Evolutionary conservation across 2,113 vertebrate species (phyloP).

Genomic region (Eira barbara): DNA sequence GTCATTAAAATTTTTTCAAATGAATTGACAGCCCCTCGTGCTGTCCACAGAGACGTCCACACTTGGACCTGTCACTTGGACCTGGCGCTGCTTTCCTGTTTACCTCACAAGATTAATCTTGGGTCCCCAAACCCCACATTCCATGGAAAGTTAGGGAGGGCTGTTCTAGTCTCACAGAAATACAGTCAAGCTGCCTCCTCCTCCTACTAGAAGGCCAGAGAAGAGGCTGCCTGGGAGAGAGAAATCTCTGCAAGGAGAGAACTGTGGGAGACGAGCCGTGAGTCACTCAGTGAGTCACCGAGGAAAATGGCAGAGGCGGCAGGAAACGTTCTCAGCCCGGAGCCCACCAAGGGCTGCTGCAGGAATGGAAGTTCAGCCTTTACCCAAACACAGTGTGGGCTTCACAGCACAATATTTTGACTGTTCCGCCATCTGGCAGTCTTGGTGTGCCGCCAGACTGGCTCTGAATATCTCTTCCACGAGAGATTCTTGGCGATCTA

Average conservation of each 20-base stretch:
- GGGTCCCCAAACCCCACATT: not conserved
- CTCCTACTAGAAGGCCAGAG: not conserved
- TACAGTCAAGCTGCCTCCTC: not conserved
- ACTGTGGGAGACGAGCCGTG: not conserved
- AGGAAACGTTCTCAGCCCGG: not conserved
- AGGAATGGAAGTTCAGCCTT: not conserved
- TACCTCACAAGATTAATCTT: not conserved
- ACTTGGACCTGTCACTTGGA: not conserved
- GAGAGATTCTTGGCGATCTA: not conserved
- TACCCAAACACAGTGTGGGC: not conserved
- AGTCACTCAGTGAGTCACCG: not conserved
- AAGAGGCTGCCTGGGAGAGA: not conserved
- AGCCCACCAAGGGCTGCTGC: not conserved
- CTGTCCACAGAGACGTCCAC: not conserved
- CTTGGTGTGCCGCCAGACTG: not conserved
- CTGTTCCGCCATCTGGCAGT: slow-evolving; percentile 18
- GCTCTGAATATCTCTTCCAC: not conserved
- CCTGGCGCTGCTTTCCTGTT: not conserved
- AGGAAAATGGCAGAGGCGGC: not conserved
- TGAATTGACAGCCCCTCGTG: accelerated
- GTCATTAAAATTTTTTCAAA: not conserved
- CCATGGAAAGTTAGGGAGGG: not conserved
- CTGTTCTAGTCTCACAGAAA: not conserved
- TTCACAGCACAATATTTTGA: slow-evolving; percentile 26
- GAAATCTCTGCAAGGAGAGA: not conserved